These are phyloP conservation scores for Picus viridis DNA, from an alignment of 2,797 vertebrate genomes.

Conservation along the genomic window DNA sequence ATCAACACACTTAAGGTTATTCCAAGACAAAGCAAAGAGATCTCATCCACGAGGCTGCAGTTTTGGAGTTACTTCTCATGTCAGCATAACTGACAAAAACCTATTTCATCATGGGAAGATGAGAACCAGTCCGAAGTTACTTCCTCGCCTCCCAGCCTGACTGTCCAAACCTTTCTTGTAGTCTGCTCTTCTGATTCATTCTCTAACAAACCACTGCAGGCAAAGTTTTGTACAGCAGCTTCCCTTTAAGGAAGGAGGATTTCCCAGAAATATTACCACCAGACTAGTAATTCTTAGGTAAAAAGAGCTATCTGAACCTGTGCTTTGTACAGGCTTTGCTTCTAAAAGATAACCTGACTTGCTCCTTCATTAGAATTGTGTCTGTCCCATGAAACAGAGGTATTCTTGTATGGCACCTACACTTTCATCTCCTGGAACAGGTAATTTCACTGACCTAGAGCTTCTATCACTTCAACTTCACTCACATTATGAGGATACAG, in stretches of 20 bases:
- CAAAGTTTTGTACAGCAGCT: neutral
- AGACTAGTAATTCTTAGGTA: neutral
- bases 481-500: neutral
- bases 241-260: neutral
- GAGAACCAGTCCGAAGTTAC: neutral
- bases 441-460: neutral
- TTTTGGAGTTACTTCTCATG: neutral
- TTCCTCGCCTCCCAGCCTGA: neutral
- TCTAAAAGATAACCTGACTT: neutral
- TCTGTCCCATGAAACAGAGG: neutral
- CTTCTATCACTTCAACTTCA: neutral
- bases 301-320: neutral
- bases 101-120: neutral
- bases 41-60: neutral
- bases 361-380: neutral
- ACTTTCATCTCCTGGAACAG: neutral
- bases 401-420: neutral
- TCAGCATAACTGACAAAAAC: neutral
- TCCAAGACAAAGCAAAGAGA: neutral
- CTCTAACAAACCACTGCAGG: neutral
- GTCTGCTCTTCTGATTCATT: neutral
- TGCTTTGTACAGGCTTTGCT: neutral
- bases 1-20: neutral
- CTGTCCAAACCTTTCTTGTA: neutral
- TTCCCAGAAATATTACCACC: neutral